Conservation (phyloP, 2,797 vertebrate genomes). For the Peromyscus attwateri region DNA sequence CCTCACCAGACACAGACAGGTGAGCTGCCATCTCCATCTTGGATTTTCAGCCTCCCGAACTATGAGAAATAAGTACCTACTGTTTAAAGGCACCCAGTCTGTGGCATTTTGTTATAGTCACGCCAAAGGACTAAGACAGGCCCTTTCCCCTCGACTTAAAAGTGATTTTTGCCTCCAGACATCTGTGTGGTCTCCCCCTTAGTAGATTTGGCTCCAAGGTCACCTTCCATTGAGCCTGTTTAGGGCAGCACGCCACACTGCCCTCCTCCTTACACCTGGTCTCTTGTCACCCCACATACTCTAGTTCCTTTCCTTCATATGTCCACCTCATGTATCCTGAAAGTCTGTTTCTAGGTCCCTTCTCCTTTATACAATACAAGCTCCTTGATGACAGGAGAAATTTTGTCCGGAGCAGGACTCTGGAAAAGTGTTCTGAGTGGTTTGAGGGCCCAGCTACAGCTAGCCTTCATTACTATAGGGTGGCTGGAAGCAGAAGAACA, state of each 20-base stretch:
- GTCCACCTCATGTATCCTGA: not conserved
- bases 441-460: not conserved
- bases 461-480: no score
- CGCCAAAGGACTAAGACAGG: not conserved
- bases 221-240: not conserved
- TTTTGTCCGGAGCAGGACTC: not conserved
- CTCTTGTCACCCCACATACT: not conserved
- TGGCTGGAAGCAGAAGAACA: not conserved
- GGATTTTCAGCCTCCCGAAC: not conserved
- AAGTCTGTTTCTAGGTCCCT: not conserved
- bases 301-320: not conserved
- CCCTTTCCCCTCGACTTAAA: not conserved
- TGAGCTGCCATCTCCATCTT: not conserved
- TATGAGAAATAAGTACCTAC: not conserved
- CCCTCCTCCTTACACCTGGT: not conserved
- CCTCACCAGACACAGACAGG: not conserved
- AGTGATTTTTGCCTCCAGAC: not conserved
- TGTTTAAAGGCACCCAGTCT: not conserved
- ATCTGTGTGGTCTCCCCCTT: not conserved
- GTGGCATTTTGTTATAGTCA: not conserved
- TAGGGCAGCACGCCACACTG: not conserved
- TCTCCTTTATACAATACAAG: conserved; percentile 10
- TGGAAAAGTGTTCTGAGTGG: not conserved
- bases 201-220: not conserved
- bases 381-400: not conserved